Percentiles rank a stretch among this genome's conserved stretches.
These are phyloP conservation scores for Protonibea diacanthus DNA, from an alignment of 2,797 vertebrate genomes.

Conservation along the genomic window DNA sequence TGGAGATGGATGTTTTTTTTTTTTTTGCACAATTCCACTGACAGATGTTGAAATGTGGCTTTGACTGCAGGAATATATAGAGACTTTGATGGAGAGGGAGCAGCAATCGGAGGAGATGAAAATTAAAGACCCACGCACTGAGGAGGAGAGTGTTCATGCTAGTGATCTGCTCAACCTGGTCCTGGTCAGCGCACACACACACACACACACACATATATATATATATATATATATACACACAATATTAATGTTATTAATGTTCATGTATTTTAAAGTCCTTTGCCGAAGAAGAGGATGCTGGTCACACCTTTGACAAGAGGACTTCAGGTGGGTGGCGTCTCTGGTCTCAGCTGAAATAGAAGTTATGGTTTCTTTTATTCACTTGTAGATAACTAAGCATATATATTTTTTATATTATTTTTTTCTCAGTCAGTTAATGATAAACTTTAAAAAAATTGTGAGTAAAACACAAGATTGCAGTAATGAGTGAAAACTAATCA, in stretches of 20 bases:
- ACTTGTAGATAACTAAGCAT: neutral
- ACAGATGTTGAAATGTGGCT: conserved; percentile 27
- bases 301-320: conserved; percentile 45
- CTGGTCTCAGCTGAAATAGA: neutral
- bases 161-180: conserved; percentile 84
- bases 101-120: conserved; percentile 82
- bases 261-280: conserved; percentile 80
- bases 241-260: neutral
- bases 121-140: conserved; percentile 87
- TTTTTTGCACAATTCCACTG: neutral
- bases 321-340: conserved; percentile 59
- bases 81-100: conserved; percentile 87
- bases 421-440: neutral
- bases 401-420: neutral
- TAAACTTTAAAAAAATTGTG: neutral
- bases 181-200: conserved; percentile 78
- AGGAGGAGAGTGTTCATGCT: conserved; percentile 83
- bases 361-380: neutral
- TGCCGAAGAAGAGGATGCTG: conserved; percentile 76
- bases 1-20: neutral
- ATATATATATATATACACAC: neutral
- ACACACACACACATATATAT: neutral
- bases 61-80: conserved; percentile 88
- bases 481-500: neutral
- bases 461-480: neutral